These are phyloP conservation scores for Napeogenes inachia DNA, from an alignment of 2,888 invertebrate species.

Conservation along the genomic window DNA sequence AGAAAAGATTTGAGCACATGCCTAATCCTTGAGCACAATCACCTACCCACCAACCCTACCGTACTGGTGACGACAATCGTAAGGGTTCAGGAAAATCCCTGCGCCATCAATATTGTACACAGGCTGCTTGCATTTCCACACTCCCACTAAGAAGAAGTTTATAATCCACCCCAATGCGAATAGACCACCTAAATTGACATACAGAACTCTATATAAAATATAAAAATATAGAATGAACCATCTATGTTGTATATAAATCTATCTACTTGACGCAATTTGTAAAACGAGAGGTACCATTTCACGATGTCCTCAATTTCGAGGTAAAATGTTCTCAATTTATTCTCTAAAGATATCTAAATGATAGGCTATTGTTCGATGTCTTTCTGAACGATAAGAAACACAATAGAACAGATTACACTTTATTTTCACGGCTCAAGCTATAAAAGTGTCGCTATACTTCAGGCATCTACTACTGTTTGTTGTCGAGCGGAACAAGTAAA, in stretches of 20 bases:
- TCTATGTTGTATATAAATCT: too few relatives aligned
- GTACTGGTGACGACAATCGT: slow-evolving; percentile 87
- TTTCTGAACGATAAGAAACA: background rate
- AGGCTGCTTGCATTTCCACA: too few relatives aligned
- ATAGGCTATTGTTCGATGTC: background rate
- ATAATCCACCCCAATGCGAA: slow-evolving; percentile 78
- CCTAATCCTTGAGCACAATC: slow-evolving; percentile 90
- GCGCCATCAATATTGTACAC: too few relatives aligned
- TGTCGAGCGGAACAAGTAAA: background rate
- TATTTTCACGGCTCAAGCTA: slow-evolving; percentile 11
- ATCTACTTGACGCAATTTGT: too few relatives aligned
- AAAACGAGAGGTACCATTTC: too few relatives aligned
- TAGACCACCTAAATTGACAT: slow-evolving; percentile 44
- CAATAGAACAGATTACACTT: background rate
- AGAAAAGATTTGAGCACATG: slow-evolving; percentile 84
- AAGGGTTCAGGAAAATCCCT: slow-evolving; percentile 89
- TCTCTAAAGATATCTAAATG: background rate
- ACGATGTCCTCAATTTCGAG: background rate
- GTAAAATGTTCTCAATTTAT: background rate
- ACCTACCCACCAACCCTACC: slow-evolving; percentile 79
- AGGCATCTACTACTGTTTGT: slow-evolving; percentile 4
- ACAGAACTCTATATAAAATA: background rate
- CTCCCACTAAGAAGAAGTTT: too few relatives aligned
- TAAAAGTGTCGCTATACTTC: slow-evolving; percentile 14
- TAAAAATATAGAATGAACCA: background rate